Evolutionary conservation across 2,797 vertebrate genomes (phyloP).

Genomic region (Argya squamiceps): DNA sequence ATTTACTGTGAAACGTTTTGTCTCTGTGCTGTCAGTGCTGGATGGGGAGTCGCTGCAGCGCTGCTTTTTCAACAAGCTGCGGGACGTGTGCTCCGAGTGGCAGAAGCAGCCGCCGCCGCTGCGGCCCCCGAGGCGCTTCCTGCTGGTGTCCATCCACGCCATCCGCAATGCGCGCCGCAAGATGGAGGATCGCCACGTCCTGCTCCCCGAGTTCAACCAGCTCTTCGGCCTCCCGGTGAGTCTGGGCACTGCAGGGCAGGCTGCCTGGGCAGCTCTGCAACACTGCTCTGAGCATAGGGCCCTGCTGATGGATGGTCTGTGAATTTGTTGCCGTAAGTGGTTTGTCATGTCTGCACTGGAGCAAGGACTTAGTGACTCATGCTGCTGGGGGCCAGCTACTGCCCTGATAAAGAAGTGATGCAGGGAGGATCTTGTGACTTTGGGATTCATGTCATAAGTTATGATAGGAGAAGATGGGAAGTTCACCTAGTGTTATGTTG

Average conservation of each 20-base stretch:
- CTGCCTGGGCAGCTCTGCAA: background rate
- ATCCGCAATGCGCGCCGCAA: conserved; percentile 92
- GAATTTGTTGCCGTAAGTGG: background rate
- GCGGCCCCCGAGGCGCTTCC: conserved; percentile 17
- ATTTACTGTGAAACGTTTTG: background rate
- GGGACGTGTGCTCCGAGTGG: conserved; percentile 79
- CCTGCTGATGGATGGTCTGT: background rate
- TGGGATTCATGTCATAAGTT: background rate
- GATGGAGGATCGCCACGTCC: conserved; percentile 94
- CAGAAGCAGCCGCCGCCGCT: conserved; percentile 68
- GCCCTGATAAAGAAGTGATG: background rate
- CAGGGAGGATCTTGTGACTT: background rate
- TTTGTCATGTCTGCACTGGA: background rate
- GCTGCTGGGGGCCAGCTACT: background rate
- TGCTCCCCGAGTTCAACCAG: conserved; percentile 85
- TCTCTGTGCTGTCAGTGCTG: conserved; percentile 75
- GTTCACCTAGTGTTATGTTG: background rate
- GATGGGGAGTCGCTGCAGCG: conserved; percentile 79
- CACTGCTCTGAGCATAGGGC: background rate
- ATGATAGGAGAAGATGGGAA: background rate
- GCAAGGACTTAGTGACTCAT: background rate
- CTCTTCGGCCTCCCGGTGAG: conserved; percentile 87
- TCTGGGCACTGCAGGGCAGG: background rate
- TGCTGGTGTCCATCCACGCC: conserved; percentile 83
- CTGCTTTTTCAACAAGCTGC: conserved; percentile 83